Percentiles rank a stretch among this genome's conserved stretches.
Evolutionary conservation across 1,140 invertebrate species (phyloP).

Genomic region (Aleiodes sp.): DNA sequence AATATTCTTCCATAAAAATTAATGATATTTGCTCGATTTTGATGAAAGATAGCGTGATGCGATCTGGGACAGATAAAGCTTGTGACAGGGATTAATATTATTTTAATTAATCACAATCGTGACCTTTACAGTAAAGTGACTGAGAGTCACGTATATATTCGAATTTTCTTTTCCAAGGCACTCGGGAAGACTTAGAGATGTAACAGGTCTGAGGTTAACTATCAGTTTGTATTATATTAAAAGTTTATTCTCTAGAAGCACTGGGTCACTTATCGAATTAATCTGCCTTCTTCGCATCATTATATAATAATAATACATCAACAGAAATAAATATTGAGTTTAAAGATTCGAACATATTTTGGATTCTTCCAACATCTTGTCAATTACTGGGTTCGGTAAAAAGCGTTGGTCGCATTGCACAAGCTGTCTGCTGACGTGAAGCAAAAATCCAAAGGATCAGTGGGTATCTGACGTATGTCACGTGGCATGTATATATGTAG

Average conservation of each 20-base stretch:
- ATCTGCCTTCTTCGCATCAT: too few relatives aligned
- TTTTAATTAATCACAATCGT: conserved; percentile 14
- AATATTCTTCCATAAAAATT: not conserved
- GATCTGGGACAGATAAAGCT: too few relatives aligned
- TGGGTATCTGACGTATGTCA: conserved; percentile 45
- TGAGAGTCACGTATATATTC: not conserved
- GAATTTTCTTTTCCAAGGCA: not conserved
- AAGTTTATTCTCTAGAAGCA: not conserved
- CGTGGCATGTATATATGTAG: conserved; percentile 47
- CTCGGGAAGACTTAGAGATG: not conserved
- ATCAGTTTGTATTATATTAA: not conserved
- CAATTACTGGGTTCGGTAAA: not conserved
- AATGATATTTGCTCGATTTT: not conserved
- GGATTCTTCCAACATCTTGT: not conserved
- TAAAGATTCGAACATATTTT: too few relatives aligned
- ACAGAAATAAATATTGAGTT: too few relatives aligned
- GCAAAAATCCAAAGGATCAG: conserved; percentile 30
- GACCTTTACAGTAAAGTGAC: not conserved
- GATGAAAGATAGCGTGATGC: not conserved
- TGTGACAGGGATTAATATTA: not conserved
- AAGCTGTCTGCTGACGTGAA: not conserved
- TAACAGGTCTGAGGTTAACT: not conserved
- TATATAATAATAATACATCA: too few relatives aligned
- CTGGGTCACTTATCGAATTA: not conserved
- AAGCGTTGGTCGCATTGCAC: conserved; percentile 21